Evolutionary conservation across 92 coral and sea anemone species (phyloP), one percentile per base, ranked within the genome.

Genomic region (Siderastrea radians): DNA sequence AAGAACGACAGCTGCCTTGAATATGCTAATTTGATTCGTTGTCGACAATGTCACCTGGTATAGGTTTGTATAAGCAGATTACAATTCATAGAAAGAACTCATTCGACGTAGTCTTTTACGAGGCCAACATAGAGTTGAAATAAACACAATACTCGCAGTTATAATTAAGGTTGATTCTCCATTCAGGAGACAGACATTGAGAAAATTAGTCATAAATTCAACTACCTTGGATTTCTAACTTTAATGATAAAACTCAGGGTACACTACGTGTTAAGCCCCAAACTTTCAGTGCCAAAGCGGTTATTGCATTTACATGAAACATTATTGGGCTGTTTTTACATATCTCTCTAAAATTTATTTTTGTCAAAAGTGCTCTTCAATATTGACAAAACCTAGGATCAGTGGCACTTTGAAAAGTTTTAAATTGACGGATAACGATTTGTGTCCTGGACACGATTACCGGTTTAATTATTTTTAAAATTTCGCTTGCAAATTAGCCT

Each of bases 1-100:
- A 58, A 55, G 15, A n/a, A 10, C 2, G 4, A 16, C 86, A 68
- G 86, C 77, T 82, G 86, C 75, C 52, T 70, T 26, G 14, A 44
- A 55, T 82, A 82, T 82, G 86, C 86, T 82, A 82, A 82, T 82
- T 5, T 58, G 77, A 82, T 82, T 71, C 86, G 86, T 58, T 70
- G 86, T 55, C 86, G 49, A 3, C 54, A 13, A 38, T 49, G 78
- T 61, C 75, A 68, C 68, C 86, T 55, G 78, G 62, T 62, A 58
- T 57, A 53, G 54, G n/a, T 57, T 68, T 43, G 11, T 47, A 54
- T 54, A 45, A 66, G 26, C 1, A 2, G 11, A 82, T 69, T 69
- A 59, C 46, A 70, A 82, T 52, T 82, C 77, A 70, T 70, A 55
- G 66, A n/a, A 45, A 55, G 54, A 82, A 59, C 75, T 71, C 6